Evolutionary conservation across 2,888 invertebrate species (phyloP).

Genomic region (Caradrina kadenii): DNA sequence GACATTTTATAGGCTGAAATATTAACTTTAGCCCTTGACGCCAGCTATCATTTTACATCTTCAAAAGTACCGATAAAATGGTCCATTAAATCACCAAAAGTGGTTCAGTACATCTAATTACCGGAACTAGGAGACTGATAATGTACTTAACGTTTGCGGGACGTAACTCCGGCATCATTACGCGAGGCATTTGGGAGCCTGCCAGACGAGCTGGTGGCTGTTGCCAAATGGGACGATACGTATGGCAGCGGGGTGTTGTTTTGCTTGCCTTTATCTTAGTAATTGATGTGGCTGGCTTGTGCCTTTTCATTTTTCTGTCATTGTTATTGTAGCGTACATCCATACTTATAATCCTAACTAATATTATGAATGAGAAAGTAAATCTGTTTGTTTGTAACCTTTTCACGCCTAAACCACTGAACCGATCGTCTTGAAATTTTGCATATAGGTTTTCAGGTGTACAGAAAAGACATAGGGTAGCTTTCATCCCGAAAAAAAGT

Average conservation of each 20-base stretch:
- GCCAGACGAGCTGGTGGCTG: constrained; percentile 56
- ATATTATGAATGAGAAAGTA: too few relatives aligned
- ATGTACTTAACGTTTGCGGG: constrained; percentile 47
- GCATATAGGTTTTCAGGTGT: too few relatives aligned
- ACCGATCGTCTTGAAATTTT: too few relatives aligned
- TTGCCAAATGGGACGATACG: constrained; percentile 57
- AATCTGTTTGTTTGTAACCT: too few relatives aligned
- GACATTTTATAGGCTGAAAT: too few relatives aligned
- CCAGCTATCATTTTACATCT: constrained; percentile 13
- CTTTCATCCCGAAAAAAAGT: too few relatives aligned
- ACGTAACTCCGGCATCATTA: constrained; percentile 55
- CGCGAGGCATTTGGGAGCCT: constrained; percentile 63
- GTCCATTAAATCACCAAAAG: constrained; percentile 22
- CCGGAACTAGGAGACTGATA: constrained; percentile 48
- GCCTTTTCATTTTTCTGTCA: constrained; percentile 11
- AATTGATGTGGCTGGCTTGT: constrained; percentile 41
- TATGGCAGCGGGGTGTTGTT: constrained; percentile 41
- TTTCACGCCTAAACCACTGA: too few relatives aligned
- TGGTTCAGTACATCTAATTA: constrained; percentile 44
- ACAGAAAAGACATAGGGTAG: too few relatives aligned
- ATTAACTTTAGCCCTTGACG: neutral
- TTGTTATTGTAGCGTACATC: too few relatives aligned
- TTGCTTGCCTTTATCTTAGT: constrained; percentile 47
- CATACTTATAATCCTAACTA: too few relatives aligned
- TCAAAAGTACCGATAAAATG: constrained; percentile 18